These are phyloP conservation scores for Oedothorax gibbosus DNA, from an alignment of 1,140 invertebrate species.

Conservation along the genomic window DNA sequence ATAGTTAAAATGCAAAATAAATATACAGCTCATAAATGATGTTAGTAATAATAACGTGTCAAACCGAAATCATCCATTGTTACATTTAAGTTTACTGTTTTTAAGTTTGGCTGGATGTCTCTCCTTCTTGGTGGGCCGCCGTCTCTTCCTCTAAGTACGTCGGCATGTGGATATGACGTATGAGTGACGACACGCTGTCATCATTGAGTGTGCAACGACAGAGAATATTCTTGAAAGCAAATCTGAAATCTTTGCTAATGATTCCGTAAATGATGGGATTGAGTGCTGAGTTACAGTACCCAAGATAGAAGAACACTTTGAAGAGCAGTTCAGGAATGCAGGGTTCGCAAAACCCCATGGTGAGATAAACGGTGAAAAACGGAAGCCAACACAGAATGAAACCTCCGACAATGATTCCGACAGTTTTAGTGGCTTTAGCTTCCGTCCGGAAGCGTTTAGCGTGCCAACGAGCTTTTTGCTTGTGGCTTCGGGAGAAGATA, in stretches of 20 bases:
- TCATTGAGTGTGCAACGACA: constrained; percentile 75
- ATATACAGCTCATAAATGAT: no score
- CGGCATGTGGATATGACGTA: constrained; percentile 65
- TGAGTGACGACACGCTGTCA: constrained; percentile 65
- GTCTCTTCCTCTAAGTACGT: constrained; percentile 64
- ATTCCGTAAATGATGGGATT: constrained; percentile 92
- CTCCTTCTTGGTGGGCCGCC: background rate
- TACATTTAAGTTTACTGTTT: no score
- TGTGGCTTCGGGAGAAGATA: constrained; percentile 75
- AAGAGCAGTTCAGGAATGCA: constrained; percentile 86
- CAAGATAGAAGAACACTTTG: constrained; percentile 95
- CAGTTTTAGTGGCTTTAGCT: constrained; percentile 92
- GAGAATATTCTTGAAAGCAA: constrained; percentile 91
- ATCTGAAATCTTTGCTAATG: constrained; percentile 92
- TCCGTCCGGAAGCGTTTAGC: constrained; percentile 89
- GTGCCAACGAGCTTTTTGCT: constrained; percentile 82
- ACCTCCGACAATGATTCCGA: constrained; percentile 92
- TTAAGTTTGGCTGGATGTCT: background rate
- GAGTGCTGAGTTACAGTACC: constrained; percentile 94
- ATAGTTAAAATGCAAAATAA: no score
- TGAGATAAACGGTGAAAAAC: constrained; percentile 93
- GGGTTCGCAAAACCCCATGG: constrained; percentile 81
- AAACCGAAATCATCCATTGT: no score
- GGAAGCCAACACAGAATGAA: constrained; percentile 95
- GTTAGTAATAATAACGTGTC: no score